These are phyloP conservation scores for Leucania comma DNA, from an alignment of 2,888 invertebrate species.

Conservation along the genomic window DNA sequence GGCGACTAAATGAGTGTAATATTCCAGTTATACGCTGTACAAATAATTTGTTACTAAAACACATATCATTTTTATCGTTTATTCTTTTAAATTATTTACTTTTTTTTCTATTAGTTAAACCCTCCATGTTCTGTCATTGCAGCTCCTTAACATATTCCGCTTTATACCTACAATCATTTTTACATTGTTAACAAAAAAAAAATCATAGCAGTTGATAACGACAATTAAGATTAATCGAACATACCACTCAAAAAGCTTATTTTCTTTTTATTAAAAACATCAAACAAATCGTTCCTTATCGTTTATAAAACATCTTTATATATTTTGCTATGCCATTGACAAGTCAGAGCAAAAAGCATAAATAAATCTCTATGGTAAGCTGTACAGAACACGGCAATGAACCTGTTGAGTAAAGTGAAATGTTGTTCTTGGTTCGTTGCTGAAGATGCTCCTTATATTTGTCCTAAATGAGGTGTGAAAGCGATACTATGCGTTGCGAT, in stretches of 20 bases:
- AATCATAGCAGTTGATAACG: not conserved
- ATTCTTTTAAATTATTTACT: no score
- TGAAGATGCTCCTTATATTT: constrained; percentile 56
- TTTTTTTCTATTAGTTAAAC: no score
- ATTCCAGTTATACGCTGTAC: no score
- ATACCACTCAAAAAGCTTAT: not conserved
- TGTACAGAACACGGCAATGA: constrained; percentile 50
- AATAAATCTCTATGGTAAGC: constrained; percentile 50
- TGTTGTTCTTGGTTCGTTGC: constrained; percentile 60
- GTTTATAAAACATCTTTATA: constrained; percentile 42
- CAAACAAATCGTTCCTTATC: constrained; percentile 14
- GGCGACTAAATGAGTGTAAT: no score
- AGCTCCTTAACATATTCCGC: not conserved
- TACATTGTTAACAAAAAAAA: not conserved
- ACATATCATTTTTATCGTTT: no score
- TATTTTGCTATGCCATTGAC: constrained; percentile 34
- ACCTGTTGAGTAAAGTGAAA: constrained; percentile 73
- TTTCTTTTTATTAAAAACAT: constrained; percentile 8
- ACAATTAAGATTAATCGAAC: not conserved
- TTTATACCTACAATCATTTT: not conserved
- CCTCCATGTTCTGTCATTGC: not conserved
- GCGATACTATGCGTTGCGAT: constrained; percentile 1
- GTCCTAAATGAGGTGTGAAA: constrained; percentile 7
- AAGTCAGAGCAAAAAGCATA: constrained; percentile 37
- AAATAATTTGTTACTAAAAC: no score